Evolutionary conservation across 2,113 vertebrate genomes (phyloP).

Genomic region (Hystrix brachyura): DNA sequence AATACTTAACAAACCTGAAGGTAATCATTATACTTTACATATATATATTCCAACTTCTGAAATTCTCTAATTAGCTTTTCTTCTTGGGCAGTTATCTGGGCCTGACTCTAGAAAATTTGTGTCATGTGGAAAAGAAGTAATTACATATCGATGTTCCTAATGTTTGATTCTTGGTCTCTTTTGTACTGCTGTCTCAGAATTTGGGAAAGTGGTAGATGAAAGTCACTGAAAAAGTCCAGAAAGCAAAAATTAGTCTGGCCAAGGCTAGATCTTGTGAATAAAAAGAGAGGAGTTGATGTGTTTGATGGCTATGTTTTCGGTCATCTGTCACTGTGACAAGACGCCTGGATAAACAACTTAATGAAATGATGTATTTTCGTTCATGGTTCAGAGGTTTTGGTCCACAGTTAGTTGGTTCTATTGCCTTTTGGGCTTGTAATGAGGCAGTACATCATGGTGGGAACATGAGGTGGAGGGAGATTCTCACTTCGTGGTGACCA

Average conservation of each 20-base stretch:
- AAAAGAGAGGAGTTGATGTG: not conserved
- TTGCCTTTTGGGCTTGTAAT: not conserved
- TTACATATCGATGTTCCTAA: not conserved
- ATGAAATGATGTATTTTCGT: not conserved
- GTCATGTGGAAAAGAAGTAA: not conserved
- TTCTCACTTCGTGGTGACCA: not conserved
- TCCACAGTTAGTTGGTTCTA: no score
- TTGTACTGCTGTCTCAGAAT: not conserved
- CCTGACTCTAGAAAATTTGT: not conserved
- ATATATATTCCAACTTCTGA: not conserved
- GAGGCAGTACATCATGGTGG: not conserved
- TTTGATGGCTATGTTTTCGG: not conserved
- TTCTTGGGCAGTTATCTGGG: not conserved
- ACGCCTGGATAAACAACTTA: not conserved
- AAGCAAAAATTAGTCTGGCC: not conserved
- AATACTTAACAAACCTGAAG: conserved; percentile 33
- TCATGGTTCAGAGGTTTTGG: not conserved
- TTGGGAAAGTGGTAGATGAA: not conserved
- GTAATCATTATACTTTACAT: not conserved
- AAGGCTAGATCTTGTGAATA: not conserved
- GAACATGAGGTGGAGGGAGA: not conserved
- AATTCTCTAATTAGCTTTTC: not conserved
- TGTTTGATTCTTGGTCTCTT: not conserved
- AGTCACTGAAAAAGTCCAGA: not conserved
- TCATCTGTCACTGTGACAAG: not conserved